Percentiles rank a stretch among this genome's conserved stretches.
These are phyloP conservation scores for Drosophila bocqueti DNA, from an alignment of 1,140 invertebrate genomes.

Conservation along the genomic window DNA sequence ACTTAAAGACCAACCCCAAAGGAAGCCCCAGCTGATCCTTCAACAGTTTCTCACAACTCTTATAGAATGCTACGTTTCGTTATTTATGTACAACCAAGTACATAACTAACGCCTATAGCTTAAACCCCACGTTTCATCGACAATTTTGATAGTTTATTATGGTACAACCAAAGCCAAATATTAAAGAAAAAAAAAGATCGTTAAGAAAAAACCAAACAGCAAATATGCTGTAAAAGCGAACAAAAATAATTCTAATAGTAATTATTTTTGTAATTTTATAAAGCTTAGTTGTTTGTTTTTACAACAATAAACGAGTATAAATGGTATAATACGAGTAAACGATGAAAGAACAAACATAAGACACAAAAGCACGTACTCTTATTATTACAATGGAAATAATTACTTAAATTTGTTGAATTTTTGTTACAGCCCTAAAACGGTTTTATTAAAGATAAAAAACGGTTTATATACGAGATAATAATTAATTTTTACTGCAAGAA, in stretches of 20 bases:
- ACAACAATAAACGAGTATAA: slow-evolving; percentile 40
- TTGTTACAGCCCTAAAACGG: slow-evolving; percentile 45
- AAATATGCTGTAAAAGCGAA: slow-evolving; percentile 34
- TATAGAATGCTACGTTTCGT: slow-evolving; percentile 38
- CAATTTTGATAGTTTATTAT: slow-evolving; percentile 72
- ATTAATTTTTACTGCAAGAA: slow-evolving; percentile 35
- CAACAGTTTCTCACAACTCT: slow-evolving; percentile 45
- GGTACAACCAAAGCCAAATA: slow-evolving; percentile 76
- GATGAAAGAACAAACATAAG: slow-evolving; percentile 23
- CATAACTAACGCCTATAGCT: slow-evolving; percentile 45
- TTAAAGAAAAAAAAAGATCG: slow-evolving; percentile 36
- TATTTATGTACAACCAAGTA: slow-evolving; percentile 23
- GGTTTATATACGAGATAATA: slow-evolving; percentile 52
- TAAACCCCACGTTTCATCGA: slow-evolving; percentile 64
- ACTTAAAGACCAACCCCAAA: slow-evolving; percentile 36
- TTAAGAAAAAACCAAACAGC: slow-evolving; percentile 10
- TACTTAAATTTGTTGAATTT: slow-evolving; percentile 51
- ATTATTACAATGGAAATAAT: slow-evolving; percentile 18
- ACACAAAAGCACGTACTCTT: slow-evolving; percentile 33
- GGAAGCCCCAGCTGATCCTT: slow-evolving; percentile 21
- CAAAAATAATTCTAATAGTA: slow-evolving; percentile 72
- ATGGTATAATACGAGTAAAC: slow-evolving; percentile 21
- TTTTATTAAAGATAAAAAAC: slow-evolving; percentile 36
- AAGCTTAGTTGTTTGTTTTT: slow-evolving; percentile 71
- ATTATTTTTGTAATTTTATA: slow-evolving; percentile 84